Evolutionary conservation across 2,113 vertebrate genomes (phyloP).

Genomic region (Theristicus caerulescens): DNA sequence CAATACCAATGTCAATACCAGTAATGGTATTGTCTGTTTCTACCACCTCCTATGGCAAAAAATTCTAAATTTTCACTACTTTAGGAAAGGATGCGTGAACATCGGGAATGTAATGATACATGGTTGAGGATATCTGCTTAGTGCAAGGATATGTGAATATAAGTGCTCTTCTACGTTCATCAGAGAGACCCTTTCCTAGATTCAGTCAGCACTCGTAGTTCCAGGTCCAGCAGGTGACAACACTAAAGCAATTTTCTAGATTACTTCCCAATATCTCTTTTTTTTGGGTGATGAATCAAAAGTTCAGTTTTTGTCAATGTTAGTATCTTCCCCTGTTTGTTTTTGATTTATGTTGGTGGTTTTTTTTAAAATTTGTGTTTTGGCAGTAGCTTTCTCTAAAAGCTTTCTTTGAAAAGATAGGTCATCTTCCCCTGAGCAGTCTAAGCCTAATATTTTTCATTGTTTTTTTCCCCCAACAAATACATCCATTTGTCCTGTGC

Average conservation of each 20-base stretch:
- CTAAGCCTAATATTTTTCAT: not conserved
- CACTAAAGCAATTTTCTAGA: not conserved
- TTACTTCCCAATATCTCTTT: not conserved
- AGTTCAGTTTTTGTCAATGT: not conserved
- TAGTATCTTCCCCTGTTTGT: not conserved
- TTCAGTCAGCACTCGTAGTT: not conserved
- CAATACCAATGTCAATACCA: not conserved
- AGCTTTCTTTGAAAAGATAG: not conserved
- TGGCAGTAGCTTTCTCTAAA: not conserved
- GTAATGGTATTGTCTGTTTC: not conserved
- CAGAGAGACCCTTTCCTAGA: not conserved
- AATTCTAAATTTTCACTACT: not conserved
- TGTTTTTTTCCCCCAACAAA: not conserved
- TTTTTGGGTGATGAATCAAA: not conserved
- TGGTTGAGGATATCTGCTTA: not conserved
- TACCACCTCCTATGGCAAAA: not conserved
- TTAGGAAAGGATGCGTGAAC: not conserved
- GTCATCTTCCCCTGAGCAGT: not conserved
- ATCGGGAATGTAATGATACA: not conserved
- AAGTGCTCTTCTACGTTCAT: not conserved
- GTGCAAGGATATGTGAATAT: not conserved
- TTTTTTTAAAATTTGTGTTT: not conserved
- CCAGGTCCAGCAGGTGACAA: not conserved
- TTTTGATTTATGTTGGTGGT: not conserved
- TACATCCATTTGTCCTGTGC: not conserved